Evolutionary conservation across 2,113 vertebrate genomes (phyloP).

Genomic region (Bothrops jararaca): DNA sequence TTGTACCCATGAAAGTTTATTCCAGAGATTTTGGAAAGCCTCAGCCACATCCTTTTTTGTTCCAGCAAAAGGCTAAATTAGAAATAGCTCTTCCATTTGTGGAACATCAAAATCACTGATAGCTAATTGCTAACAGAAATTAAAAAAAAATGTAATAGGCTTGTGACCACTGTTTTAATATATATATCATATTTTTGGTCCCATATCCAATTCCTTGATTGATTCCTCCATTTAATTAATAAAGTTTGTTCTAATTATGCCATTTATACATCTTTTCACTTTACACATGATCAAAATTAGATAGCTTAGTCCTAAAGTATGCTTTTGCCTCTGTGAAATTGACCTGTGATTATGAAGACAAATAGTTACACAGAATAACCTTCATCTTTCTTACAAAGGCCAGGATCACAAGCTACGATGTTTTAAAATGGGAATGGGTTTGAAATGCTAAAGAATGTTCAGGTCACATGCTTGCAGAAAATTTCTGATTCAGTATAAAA

Average conservation of each 20-base stretch:
- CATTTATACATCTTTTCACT: conserved; percentile 2
- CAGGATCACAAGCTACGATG: not conserved
- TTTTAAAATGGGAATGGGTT: not conserved
- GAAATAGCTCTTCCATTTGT: not conserved
- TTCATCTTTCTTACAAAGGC: not conserved
- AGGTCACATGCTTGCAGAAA: not conserved
- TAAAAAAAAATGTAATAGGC: not conserved
- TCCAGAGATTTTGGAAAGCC: not conserved
- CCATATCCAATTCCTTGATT: not conserved
- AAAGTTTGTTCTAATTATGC: not conserved
- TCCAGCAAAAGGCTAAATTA: not conserved
- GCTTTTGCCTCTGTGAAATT: not conserved
- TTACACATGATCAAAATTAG: not conserved
- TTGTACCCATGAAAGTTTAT: not conserved
- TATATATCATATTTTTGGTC: not conserved
- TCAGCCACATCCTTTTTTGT: not conserved
- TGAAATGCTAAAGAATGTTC: not conserved
- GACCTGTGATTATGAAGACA: no score
- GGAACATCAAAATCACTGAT: not conserved
- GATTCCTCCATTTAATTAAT: conserved; percentile 18
- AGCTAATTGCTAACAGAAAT: not conserved
- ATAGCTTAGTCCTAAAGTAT: not conserved
- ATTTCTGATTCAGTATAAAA: not conserved
- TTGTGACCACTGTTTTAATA: not conserved
- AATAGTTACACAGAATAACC: not conserved